Evolutionary conservation across 2,888 invertebrate genomes (phyloP), one percentile per base, ranked within the genome.

Genomic region (Tyria jacobaeae): DNA sequence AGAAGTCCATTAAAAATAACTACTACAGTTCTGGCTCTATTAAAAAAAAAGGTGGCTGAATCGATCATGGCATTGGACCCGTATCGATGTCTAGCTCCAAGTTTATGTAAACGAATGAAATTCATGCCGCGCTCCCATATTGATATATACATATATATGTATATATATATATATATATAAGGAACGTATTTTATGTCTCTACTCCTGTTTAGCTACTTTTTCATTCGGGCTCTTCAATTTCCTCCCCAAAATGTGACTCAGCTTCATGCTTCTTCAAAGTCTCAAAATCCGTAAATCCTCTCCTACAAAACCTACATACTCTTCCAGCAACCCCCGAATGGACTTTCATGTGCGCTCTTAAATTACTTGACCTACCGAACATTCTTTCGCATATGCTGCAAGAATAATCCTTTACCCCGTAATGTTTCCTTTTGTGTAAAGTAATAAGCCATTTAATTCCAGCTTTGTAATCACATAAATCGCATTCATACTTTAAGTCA

Each of bases 341-440:
- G 0, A 90, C 85, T 58, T 89, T 91, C 85, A 92, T 89, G 71
- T 92, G 91, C 0, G 86, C 81, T 5, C 90, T 69, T 3, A 92
- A 60, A 60, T 91, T 91, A 49, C 95, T 95, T 9, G 95, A 94
- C 44, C 95, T 91, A 0, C 94, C 91, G 51, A 95, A 94, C 71
- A 87, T 88, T 49, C 88, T 91, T 0, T 92, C 90, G 59, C 95
- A 96, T n/a, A 95, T 85, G 44, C 94, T 94, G 64, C 95, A 95
- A 1, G 86, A 83, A 60, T 94, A 95, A 14, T 89, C 87, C 12
- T 89, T 92, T 1, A 94, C 92, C 0, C 91, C 92, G 21, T 86
- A 89, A 82, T 95, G 95, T 44, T 90, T 92, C 24, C 90, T 87
- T 55, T 89, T 89, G 64, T 95, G 95, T 2, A 91, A 62, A 31